Base-by-base conservation (phyloP, 2,888 invertebrate species). In the Dynastes grantii region DNA sequence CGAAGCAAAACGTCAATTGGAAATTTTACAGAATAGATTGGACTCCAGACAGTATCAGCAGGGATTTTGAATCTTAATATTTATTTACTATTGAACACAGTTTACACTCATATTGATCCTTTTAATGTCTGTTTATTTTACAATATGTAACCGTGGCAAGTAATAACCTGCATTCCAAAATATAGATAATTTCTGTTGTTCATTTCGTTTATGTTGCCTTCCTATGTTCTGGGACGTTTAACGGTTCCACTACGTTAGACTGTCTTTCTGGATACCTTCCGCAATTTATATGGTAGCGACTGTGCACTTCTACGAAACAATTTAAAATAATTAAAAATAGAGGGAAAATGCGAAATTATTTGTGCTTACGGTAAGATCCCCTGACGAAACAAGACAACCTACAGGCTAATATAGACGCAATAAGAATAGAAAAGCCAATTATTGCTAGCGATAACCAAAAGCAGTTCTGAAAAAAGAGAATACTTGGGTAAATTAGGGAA, bases 1-100 rank as follows among this genome's bases (percentile, higher is more conserved):
- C 88, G 99, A 99, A 89, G 99, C 99, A 5, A 95, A 96, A 86
- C 91, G 98, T 71, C 97, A 98, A 87, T 90, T 98, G 81, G 96
- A 98, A 90, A 92, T 95, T 82, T 90, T 99, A 81, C 97, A 97
- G 87, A 93, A 94, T 70, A 92, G 97, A 83, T 90, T 98, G 87
- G 97, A 97, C 83, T 95, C 96, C 22, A 94, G 95, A 87, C 95
- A 95, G 83, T 97, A 92, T 89, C 96, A 97, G 89, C 96, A 97
- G 88, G 96, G 96, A 79, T 97, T 96, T 91, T 97, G 93, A 90
- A 85, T 85, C 27, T 45, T 73, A 32, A 71, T 76, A 55, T 76
- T 70, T 64, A 63, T 76, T 75, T 79, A 45, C 45, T 67, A 45
- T 67, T 67, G 6, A 76, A 71, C 58, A 77, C 64, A 76, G 67